Base-by-base conservation (phyloP, 2,797 vertebrate species). In the Enteromius unitaeniatus region DNA sequence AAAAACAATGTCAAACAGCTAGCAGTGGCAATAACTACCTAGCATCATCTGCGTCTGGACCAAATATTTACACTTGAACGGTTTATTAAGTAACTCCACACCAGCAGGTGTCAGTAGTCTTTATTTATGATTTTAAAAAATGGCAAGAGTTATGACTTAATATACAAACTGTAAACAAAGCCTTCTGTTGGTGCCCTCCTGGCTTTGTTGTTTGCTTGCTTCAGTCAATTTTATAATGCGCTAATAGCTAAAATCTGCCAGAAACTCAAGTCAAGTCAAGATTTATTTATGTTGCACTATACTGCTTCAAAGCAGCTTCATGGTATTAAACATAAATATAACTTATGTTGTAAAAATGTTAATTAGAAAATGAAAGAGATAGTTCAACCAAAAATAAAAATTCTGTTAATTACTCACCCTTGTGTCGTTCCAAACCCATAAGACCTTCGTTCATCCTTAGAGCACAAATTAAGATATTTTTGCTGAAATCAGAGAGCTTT, bases 31-130 rank as follows among this genome's bases (percentile, higher is more conserved):
- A 72, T 49, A 51, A 31, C n/a, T 2, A 1, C 26, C 60, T 64
- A 14, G 34, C 3, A 1, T 11, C 0, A 9, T 3, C 64, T 37
- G 1, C 3, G 8, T 72, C 68, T 26, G n/a, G 6, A 15, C 68
- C 68, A 70, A 70, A 69, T 23, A 1, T 21, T 15, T 68, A 19
- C 4, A 0, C 3, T 45, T 26, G 13, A 70, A 26, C 1, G 7
- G 6, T 26, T 15, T 23, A 0, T 11, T 6, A 45, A 69, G 40
- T 62, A 6, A n/a, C 28, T 74, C 72, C 49, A 74, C 1, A 34
- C 72, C 72, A 34, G 49, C 28, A 53, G 72, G 49, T 53, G 72
- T 28, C 72, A 74, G 47, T 74, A 74, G 19, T 74, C 2, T 74
- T 19, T 21, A 19, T 9, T 4, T 21, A 19, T 9, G 2, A 53